phyloP scores from a whole-genome alignment of 2,113 vertebrate species.

The Theristicus caerulescens region DNA sequence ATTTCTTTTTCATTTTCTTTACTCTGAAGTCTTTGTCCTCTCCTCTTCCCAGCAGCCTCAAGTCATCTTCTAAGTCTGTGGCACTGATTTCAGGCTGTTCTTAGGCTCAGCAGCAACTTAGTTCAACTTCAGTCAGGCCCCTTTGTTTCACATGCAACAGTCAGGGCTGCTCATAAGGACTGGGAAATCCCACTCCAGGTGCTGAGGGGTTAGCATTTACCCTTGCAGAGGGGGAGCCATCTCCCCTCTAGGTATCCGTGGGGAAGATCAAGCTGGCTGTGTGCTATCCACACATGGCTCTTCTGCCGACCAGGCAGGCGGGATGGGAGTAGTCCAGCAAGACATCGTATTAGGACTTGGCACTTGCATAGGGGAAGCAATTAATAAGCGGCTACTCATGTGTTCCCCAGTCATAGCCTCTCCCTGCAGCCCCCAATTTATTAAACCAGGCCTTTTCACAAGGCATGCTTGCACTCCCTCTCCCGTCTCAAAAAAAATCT shows the following conservation, averaged over 20 bases:
- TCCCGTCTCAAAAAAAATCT: slow-evolving; percentile 66
- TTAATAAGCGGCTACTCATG: slow-evolving; percentile 79
- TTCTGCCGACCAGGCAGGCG: background rate
- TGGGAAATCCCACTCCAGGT: background rate
- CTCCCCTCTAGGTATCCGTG: background rate
- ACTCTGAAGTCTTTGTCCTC: background rate
- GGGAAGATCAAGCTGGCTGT: background rate
- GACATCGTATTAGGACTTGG: slow-evolving; percentile 25
- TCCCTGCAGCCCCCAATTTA: slow-evolving; percentile 74
- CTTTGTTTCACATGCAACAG: background rate
- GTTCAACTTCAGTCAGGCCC: background rate
- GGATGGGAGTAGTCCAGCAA: slow-evolving; percentile 29
- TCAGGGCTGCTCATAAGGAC: accelerated
- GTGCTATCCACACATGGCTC: background rate
- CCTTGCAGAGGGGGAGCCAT: background rate
- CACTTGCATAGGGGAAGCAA: slow-evolving; percentile 71
- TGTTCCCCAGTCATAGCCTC: slow-evolving; percentile 72
- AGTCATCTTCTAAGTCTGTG: background rate
- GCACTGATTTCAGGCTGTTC: background rate
- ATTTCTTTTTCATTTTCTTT: background rate
- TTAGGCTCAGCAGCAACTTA: background rate
- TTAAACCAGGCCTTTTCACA: slow-evolving; percentile 73
- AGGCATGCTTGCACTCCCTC: slow-evolving; percentile 44
- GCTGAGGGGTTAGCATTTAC: background rate
- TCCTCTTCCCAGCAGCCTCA: background rate